Base-by-base conservation (phyloP, 2,797 vertebrate genomes). In the Oceanodroma leucorhoa region DNA sequence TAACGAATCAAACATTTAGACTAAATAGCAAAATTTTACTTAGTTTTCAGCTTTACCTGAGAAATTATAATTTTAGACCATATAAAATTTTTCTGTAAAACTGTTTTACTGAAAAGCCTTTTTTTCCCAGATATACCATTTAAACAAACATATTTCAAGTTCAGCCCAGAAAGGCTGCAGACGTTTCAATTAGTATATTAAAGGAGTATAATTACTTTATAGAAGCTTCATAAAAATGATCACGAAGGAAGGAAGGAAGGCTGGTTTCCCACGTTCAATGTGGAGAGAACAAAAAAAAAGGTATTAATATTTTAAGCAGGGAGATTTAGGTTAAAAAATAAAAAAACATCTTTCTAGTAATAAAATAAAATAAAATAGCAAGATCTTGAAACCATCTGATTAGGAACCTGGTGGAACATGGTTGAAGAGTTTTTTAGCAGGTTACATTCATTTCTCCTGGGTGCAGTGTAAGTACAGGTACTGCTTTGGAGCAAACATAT, bases 21-120 rank as follows among this genome's bases (percentile, higher is more conserved):
- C 8, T 34, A 66, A 79, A 26, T 18, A n/a, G 2, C 1, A 51
- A 66, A 57, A 38, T 67, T 71, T 43, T 65, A 21, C 14, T 24
- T 34, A 50, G 2, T 58, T 85, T 67, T 76, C 40, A 41, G 4
- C 7, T 83, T 73, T 16, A 4, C 5, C 14, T 53, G 23, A 83
- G 5, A 87, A 95, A 46, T 70, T 8, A 15, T 4, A 18, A 5
- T 53, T 86, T 87, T 43, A 3, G 4, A 14, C 8, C 0, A 0
- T 27, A 14, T 24, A 54, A 19, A 9, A 2, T 10, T 77, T 76
- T 67, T 51, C 29, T 67, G 5, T 36, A 40, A 83, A 90, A 48
- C 1, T 24, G 1, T 36, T 27, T 40, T 30, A 36, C 16, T 29
- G 40, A 79, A 78, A 53, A 9, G 0, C 2, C 1, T 14, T 22